phyloP scores from a whole-genome alignment of 2,113 vertebrate species.

The Ammodytes dubius region DNA sequence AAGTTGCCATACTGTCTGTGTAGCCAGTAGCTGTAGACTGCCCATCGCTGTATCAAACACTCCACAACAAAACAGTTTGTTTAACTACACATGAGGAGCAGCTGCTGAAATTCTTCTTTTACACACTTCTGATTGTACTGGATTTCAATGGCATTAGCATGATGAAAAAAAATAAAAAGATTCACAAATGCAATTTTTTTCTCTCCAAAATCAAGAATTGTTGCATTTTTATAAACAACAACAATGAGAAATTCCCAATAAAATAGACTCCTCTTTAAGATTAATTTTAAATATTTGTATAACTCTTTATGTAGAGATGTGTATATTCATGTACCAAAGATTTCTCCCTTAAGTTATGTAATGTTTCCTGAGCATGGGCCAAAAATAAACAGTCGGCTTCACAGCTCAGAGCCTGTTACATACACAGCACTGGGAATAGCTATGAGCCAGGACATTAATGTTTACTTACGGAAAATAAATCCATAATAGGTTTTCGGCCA shows the following conservation, averaged over 20 bases:
- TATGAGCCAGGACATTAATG: conserved; percentile 48
- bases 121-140: neutral
- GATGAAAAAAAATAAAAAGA: too few relatives aligned
- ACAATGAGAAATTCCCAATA: neutral
- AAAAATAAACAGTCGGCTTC: conserved; percentile 34
- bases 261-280: neutral
- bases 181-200: too few relatives aligned
- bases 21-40: conserved; percentile 40
- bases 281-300: conserved; percentile 1
- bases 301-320: neutral
- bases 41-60: conserved; percentile 36
- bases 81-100: conserved; percentile 1
- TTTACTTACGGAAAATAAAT: conserved; percentile 52
- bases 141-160: too few relatives aligned
- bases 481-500: conserved; percentile 48
- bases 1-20: conserved; percentile 18
- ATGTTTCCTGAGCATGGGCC: conserved; percentile 35
- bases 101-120: conserved; percentile 1
- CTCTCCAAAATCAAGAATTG: neutral
- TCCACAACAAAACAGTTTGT: neutral
- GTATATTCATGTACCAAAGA: neutral
- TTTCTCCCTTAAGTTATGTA: conserved; percentile 38
- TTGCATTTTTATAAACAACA: neutral
- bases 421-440: conserved; percentile 48
- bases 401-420: conserved; percentile 30